phyloP scores from a whole-genome alignment of 2,888 invertebrate genomes.

The Vannuccia rotundouncinata region DNA sequence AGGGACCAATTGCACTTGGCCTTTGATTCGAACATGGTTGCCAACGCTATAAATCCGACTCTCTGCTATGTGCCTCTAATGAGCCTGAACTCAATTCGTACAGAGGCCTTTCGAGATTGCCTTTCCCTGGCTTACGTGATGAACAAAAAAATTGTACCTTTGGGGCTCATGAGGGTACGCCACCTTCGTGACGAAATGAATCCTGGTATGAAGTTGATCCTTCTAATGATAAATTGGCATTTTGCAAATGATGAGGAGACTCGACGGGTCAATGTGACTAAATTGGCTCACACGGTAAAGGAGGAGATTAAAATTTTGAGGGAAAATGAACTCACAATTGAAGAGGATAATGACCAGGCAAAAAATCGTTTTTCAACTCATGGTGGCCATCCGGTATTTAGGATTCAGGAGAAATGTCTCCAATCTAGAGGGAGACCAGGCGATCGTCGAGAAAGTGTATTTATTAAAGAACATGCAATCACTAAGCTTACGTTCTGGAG shows the following conservation, averaged over 20 bases:
- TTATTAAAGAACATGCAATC: neutral
- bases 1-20: neutral
- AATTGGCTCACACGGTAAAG: too few species aligned
- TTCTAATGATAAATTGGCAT: slow-evolving; percentile 6
- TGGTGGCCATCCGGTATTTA: neutral
- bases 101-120: slow-evolving; percentile 4
- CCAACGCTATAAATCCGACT: neutral
- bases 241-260: neutral
- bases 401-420: neutral
- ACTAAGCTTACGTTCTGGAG: too few species aligned
- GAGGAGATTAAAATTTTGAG: neutral
- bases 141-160: neutral
- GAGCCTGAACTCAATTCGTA: neutral
- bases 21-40: neutral
- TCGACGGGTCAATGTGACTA: too few species aligned
- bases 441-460: neutral
- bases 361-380: neutral
- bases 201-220: neutral
- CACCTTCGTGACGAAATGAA: neutral
- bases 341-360: neutral
- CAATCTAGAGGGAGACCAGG: neutral
- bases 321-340: neutral
- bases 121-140: slow-evolving; percentile 1
- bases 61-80: neutral
- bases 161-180: neutral